Evolutionary conservation across 2,113 vertebrate genomes (phyloP).

Genomic region (Nestor notabilis): DNA sequence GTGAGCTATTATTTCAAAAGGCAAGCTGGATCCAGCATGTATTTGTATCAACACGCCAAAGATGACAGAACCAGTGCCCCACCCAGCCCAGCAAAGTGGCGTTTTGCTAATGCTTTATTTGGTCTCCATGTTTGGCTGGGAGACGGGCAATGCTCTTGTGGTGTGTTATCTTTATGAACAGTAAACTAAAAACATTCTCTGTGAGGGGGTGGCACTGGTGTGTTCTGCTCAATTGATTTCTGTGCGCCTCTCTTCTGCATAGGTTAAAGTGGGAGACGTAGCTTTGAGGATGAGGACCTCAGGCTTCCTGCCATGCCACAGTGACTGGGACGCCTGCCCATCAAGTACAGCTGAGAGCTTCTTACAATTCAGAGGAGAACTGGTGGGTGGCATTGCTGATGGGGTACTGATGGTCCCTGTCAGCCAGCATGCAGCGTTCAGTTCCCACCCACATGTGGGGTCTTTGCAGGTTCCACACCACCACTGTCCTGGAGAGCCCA

Average conservation of each 20-base stretch:
- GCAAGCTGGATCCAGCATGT: not conserved
- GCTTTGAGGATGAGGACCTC: not conserved
- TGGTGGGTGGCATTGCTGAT: not conserved
- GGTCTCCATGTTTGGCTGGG: not conserved
- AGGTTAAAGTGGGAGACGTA: not conserved
- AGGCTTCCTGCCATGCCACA: not conserved
- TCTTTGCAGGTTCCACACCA: not conserved
- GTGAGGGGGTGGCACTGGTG: not conserved
- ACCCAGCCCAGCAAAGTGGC: not conserved
- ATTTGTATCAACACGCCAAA: not conserved
- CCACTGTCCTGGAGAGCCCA: not conserved
- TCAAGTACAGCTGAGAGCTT: not conserved
- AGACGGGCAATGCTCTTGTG: not conserved
- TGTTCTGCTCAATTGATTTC: not conserved
- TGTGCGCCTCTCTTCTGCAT: not conserved
- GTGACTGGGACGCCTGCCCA: not conserved
- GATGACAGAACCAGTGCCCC: not conserved
- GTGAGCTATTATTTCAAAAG: constrained; percentile 51
- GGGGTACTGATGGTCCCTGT: not conserved
- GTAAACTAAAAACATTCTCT: not conserved
- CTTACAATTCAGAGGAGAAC: not conserved
- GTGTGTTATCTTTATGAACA: not conserved
- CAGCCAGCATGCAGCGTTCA: rapidly evolving
- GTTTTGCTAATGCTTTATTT: not conserved
- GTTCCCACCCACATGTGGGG: too few relatives aligned